Evolutionary conservation across 37 sponge, comb jelly and placozoan species (phyloP).

Genomic region (Eunapius fragilis): DNA sequence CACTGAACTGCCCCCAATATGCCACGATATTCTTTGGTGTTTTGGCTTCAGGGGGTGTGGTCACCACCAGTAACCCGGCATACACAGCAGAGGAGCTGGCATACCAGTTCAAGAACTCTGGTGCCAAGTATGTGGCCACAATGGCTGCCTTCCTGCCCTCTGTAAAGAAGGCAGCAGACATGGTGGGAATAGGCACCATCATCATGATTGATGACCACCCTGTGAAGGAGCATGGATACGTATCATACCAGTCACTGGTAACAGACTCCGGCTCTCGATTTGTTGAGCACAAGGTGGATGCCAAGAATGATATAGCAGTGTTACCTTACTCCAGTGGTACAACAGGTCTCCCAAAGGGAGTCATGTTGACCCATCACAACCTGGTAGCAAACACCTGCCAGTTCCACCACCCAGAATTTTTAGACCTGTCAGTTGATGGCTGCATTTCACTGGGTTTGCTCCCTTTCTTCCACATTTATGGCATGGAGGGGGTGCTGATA

Average conservation of each 20-base stretch:
- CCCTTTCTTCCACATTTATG: constrained; percentile 90
- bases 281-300: constrained; percentile 17
- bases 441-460: constrained; percentile 42
- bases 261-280: constrained; percentile 61
- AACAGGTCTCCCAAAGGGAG: constrained; percentile 92
- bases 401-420: constrained; percentile 36
- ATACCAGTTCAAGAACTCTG: constrained; percentile 71
- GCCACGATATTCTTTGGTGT: constrained; percentile 48
- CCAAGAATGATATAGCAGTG: constrained; percentile 45
- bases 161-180: constrained; percentile 46
- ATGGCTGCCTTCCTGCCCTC: constrained; percentile 44
- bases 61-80: constrained; percentile 30
- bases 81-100: constrained; percentile 64
- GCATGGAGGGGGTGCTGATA: constrained; percentile 54
- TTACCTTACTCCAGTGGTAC: constrained; percentile 93
- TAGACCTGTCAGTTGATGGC: constrained; percentile 2
- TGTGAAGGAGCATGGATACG: background rate
- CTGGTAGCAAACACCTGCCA: constrained; percentile 63
- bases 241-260: constrained; percentile 44
- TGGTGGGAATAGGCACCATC: constrained; percentile 32
- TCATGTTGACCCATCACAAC: constrained; percentile 82
- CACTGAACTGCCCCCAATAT: constrained; percentile 61
- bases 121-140: constrained; percentile 61
- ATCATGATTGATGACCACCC: constrained; percentile 44
- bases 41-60: constrained; percentile 72